Conservation (phyloP, 1,140 invertebrate species). For the Eriocheir sinensis region DNA sequence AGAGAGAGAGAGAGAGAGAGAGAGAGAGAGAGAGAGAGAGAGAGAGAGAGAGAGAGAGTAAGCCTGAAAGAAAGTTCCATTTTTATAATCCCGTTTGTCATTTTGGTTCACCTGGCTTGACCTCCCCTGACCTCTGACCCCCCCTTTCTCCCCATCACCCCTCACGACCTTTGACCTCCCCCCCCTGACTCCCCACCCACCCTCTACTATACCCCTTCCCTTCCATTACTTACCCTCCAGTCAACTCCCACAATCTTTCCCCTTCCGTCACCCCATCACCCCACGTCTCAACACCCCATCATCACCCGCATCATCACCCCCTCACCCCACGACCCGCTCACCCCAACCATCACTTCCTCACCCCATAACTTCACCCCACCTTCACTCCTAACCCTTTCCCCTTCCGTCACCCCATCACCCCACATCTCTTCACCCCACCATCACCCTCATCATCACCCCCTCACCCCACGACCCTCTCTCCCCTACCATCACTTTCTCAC, state of each 20-base stretch:
- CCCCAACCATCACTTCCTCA: background rate
- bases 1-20: constrained; percentile 28
- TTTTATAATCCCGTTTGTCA: background rate
- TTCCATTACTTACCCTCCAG: background rate
- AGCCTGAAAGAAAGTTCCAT: background rate
- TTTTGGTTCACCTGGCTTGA: background rate
- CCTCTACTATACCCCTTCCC: background rate
- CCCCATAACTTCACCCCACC: background rate
- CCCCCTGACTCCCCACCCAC: background rate
- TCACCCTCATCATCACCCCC: background rate
- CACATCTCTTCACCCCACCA: background rate
- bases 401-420: background rate
- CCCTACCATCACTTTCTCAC: no score
- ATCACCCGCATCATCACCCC: background rate
- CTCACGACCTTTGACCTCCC: background rate
- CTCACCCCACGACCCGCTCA: background rate
- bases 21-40: constrained; percentile 45
- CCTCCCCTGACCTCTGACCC: constrained; percentile 26
- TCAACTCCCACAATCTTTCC: no score
- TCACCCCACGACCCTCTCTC: no score
- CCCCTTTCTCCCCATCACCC: background rate
- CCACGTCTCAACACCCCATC: background rate
- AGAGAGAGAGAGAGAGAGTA: background rate
- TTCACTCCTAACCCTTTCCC: background rate
- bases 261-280: background rate